These are phyloP conservation scores for Amphiprion percula DNA, from an alignment of 2,113 vertebrate species.

Conservation along the genomic window DNA sequence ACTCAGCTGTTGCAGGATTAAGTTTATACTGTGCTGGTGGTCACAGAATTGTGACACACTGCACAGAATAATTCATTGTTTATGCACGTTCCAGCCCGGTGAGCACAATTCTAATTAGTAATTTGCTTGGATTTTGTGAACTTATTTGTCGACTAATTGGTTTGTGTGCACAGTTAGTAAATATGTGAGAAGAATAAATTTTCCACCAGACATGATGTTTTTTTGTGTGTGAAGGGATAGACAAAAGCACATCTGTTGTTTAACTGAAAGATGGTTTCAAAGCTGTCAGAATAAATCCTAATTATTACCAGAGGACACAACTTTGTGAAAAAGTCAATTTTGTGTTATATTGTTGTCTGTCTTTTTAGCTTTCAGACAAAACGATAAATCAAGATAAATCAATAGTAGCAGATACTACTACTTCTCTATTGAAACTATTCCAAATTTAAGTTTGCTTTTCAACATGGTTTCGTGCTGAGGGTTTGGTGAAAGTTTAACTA, in stretches of 20 bases:
- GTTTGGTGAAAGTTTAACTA: slow-evolving; percentile 31
- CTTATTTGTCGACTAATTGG: slow-evolving; percentile 41
- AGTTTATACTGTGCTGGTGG: background rate
- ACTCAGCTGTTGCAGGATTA: background rate
- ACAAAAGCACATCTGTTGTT: background rate
- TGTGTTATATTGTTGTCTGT: background rate
- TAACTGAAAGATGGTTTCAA: slow-evolving; percentile 6
- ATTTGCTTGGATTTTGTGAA: slow-evolving; percentile 13
- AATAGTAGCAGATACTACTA: background rate
- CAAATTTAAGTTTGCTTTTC: background rate
- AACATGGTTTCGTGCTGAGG: background rate
- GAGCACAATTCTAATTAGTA: slow-evolving; percentile 16
- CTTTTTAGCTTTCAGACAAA: background rate
- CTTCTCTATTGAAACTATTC: background rate
- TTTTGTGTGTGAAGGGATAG: background rate
- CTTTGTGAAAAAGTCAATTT: background rate
- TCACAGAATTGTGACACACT: background rate
- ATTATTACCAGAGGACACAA: background rate
- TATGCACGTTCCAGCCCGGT: slow-evolving; percentile 6
- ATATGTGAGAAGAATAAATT: slow-evolving; percentile 23
- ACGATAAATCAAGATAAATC: background rate
- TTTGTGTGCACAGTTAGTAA: background rate
- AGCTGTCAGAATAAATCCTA: background rate
- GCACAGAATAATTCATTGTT: slow-evolving; percentile 23
- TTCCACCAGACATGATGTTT: background rate